Conservation (phyloP, 2,113 vertebrate species). For the Cryptotis parvus region DNA sequence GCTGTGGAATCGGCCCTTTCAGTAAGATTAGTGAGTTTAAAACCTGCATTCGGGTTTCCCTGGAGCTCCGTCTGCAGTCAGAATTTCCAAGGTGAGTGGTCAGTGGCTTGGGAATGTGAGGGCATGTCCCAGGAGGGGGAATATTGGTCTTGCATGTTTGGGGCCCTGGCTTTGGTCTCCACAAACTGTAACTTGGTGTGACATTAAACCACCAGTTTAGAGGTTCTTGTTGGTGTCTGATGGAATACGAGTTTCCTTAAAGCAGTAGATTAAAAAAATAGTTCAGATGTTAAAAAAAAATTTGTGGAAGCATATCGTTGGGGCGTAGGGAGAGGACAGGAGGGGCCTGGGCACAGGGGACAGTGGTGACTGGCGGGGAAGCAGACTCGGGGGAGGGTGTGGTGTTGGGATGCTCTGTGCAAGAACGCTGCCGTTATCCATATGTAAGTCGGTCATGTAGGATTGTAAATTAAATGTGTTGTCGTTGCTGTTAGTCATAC, state of each 20-base stretch:
- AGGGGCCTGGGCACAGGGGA: too few species aligned
- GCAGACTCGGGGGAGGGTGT: too few species aligned
- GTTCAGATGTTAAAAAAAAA: neutral
- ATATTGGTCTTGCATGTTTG: too few species aligned
- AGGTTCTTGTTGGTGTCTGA: conserved; percentile 16
- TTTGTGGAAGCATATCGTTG: too few species aligned
- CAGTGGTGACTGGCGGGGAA: too few species aligned
- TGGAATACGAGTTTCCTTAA: conserved; percentile 30
- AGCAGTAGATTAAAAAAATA: neutral
- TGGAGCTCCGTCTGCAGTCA: conserved; percentile 97
- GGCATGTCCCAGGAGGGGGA: too few species aligned
- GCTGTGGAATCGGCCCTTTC: conserved; percentile 94
- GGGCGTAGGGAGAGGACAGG: too few species aligned
- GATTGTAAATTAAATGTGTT: neutral
- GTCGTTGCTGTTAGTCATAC: neutral
- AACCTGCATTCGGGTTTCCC: conserved; percentile 97
- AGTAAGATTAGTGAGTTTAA: conserved; percentile 97
- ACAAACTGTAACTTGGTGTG: neutral
- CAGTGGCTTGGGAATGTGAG: neutral
- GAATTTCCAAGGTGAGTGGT: conserved; percentile 94
- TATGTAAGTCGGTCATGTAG: neutral
- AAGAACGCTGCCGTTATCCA: neutral
- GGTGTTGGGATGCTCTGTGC: too few species aligned
- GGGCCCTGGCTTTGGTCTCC: too few species aligned
- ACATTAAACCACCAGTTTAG: conserved; percentile 23